A percentile compares a stretch with the other conserved stretches of the same genome.
Evolutionary conservation across 2,888 invertebrate species (phyloP).

Genomic region (Dilophus febrilis): DNA sequence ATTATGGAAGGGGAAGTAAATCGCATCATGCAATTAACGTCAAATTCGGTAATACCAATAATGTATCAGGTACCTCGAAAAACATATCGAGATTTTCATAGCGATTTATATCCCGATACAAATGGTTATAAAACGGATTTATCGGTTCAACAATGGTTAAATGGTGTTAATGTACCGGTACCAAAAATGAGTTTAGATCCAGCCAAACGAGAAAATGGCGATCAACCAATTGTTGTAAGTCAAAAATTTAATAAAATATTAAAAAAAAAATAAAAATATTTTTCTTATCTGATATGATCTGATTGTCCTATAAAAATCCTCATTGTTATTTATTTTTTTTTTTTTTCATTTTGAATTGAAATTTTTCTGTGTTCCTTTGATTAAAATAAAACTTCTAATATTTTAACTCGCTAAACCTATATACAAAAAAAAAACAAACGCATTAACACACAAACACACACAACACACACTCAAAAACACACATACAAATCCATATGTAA

Average conservation of each 20-base stretch:
- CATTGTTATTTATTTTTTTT: too few species aligned
- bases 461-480: not conserved
- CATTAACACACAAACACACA: too few species aligned
- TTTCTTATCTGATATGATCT: too few species aligned
- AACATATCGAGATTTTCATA: constrained; percentile 87
- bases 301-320: too few species aligned
- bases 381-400: too few species aligned
- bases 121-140: constrained; percentile 62
- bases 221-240: constrained; percentile 43
- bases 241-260: too few species aligned
- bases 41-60: constrained; percentile 74
- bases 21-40: constrained; percentile 70
- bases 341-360: too few species aligned
- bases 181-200: constrained; percentile 74
- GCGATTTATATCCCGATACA: constrained; percentile 87
- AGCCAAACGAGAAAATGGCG: constrained; percentile 44
- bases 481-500: not conserved
- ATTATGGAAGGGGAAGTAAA: constrained; percentile 98
- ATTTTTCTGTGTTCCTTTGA: too few species aligned
- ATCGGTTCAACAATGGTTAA: constrained; percentile 66
- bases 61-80: constrained; percentile 90
- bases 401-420: too few species aligned
- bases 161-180: constrained; percentile 55
- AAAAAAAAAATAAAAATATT: too few species aligned
- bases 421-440: too few species aligned